phyloP scores from a whole-genome alignment of 2,113 vertebrate species.

The Rhinopomastus cyanomelas region DNA sequence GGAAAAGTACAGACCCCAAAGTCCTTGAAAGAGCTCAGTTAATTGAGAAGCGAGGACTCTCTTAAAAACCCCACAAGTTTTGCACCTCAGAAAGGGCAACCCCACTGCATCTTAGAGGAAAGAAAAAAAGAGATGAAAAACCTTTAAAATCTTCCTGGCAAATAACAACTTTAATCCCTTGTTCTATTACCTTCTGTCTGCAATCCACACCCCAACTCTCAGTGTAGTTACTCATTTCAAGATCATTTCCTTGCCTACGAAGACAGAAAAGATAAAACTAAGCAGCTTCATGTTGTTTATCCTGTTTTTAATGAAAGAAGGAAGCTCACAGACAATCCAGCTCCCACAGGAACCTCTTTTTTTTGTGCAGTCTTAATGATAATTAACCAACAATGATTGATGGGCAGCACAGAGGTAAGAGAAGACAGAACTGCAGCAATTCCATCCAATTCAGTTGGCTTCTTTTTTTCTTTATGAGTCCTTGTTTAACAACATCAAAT shows the following conservation, averaged over 20 bases:
- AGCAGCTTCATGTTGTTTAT: not conserved
- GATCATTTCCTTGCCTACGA: not conserved
- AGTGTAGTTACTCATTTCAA: not conserved
- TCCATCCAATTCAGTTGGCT: not conserved
- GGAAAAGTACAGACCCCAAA: not conserved
- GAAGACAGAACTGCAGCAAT: conserved; percentile 1
- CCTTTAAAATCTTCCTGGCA: not conserved
- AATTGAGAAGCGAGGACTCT: not conserved
- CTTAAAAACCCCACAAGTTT: not conserved
- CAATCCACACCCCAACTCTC: not conserved
- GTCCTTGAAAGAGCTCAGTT: not conserved
- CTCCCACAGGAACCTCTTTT: conserved; percentile 33
- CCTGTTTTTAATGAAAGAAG: conserved; percentile 23
- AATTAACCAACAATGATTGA: conserved; percentile 72
- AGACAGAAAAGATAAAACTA: not conserved
- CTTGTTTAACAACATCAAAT: conserved; percentile 18
- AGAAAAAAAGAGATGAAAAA: not conserved
- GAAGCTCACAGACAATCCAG: not conserved
- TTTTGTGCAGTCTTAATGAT: conserved; percentile 56
- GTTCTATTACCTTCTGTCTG: not conserved
- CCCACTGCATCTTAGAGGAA: not conserved
- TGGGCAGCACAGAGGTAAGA: conserved; percentile 9
- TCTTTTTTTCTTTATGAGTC: not conserved
- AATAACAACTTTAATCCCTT: not conserved
- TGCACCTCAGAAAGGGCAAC: not conserved